Evolutionary conservation across 2,113 vertebrate genomes (phyloP), one percentile per base, ranked within the genome.

Genomic region (Python bivittatus): DNA sequence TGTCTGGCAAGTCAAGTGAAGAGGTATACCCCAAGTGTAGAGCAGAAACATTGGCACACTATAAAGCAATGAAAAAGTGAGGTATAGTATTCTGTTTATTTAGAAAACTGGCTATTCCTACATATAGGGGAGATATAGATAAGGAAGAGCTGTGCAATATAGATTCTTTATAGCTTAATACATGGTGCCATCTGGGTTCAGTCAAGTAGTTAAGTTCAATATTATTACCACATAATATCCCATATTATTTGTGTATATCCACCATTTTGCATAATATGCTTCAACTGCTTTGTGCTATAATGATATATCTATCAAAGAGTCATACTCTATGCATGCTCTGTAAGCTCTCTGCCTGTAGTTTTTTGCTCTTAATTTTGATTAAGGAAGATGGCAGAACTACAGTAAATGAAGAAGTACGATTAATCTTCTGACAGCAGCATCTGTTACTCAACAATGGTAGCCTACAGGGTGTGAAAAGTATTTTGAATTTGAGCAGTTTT

Each of bases 1-100:
- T 97, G 95, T 98, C 97, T 1, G 97, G 98, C 91, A 98, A 96
- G 89, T 98, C 97, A 92, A 97, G 92, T 0, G 98, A 97, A 8
- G 92, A 90, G n/a, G 95, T 96, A 89, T 97, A 97, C 13, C 97
- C 96, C 93, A 95, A 22, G 15, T 94, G 94, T 25, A 93, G 93
- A 1, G 96, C 97, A 68, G 95, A 93, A 22, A 93, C 88, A 89
- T 97, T 96, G 89, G 97, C 94, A 91, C 97, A 97, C 98, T 98
- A 92, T 60, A 85, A 92, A 54, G 89, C 68, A 93, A 92, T 38
- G 84, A 3, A 25, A 0, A 23, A 57, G 64, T 0, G 0, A 25
- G 52, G 84, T 89, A 84, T 33, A 72, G 25, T 52, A 79, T 52
- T 91, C 85, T 89, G 27, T 27, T 27, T 8, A 44, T 64, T 84